Conservation (phyloP, 2,888 invertebrate genomes). For the Sarcophaga rosellei region DNA sequence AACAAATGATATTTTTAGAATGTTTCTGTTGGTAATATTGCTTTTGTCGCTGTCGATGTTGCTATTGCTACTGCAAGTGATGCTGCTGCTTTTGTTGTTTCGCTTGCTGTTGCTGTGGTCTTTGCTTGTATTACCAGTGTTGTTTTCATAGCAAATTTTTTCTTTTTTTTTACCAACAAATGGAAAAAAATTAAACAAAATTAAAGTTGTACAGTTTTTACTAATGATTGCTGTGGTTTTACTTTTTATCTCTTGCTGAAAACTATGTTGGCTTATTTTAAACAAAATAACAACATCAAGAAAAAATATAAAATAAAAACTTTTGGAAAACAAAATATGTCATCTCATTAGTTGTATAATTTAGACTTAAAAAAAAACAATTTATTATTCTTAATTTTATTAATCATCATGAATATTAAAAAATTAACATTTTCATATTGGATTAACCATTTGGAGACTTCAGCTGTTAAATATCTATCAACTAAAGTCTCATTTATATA, state of each 20-base stretch:
- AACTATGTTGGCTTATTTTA: conserved; percentile 21
- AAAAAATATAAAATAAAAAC: conserved; percentile 13
- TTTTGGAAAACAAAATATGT: neutral
- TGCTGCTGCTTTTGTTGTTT: conserved; percentile 19
- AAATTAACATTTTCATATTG: too few species aligned
- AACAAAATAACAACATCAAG: neutral
- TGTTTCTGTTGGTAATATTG: conserved; percentile 37
- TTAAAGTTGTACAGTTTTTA: conserved; percentile 51
- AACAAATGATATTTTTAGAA: conserved; percentile 61
- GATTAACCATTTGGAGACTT: too few species aligned
- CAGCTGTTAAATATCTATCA: too few species aligned
- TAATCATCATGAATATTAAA: too few species aligned
- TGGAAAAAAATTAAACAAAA: conserved; percentile 24
- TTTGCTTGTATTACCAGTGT: neutral
- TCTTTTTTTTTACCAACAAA: conserved; percentile 34
- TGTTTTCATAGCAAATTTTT: neutral
- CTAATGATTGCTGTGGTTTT: conserved; percentile 62
- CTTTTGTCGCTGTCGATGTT: conserved; percentile 41
- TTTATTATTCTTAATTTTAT: too few species aligned
- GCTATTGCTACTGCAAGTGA: conserved; percentile 9
- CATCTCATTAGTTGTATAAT: neutral
- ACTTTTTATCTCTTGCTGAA: conserved; percentile 44
- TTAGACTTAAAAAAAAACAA: too few species aligned
- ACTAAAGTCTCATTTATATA: too few species aligned
- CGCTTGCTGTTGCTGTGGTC: conserved; percentile 37